A percentile compares a stretch with the other conserved stretches of the same genome.
phyloP scores from a whole-genome alignment of 2,113 vertebrate genomes.

The Vimba vimba region DNA sequence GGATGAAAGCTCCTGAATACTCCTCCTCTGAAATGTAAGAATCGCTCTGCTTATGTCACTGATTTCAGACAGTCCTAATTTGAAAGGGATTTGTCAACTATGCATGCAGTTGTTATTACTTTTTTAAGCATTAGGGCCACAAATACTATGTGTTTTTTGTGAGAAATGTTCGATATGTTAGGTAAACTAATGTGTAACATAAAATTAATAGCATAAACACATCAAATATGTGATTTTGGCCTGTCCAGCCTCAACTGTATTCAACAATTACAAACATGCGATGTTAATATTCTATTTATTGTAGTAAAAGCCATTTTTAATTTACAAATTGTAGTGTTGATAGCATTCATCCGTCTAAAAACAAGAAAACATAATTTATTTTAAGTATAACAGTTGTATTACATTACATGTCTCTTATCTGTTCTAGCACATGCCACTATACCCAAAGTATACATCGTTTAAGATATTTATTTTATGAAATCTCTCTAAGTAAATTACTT shows the following conservation, averaged over 20 bases:
- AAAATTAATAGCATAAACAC: neutral
- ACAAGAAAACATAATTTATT: no score
- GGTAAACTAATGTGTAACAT: neutral
- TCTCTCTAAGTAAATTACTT: neutral
- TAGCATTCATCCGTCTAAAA: no score
- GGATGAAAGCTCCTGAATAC: constrained; percentile 93
- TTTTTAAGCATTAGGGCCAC: neutral
- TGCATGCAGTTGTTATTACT: neutral
- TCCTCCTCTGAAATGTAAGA: constrained; percentile 91
- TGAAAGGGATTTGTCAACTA: neutral
- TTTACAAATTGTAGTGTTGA: no score
- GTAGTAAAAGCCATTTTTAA: no score
- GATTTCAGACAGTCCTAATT: neutral
- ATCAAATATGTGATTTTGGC: neutral
- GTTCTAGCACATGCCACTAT: neutral
- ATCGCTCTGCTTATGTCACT: neutral
- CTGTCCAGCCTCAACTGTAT: neutral
- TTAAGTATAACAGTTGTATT: no score
- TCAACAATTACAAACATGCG: neutral
- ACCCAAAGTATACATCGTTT: neutral
- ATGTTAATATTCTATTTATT: neutral
- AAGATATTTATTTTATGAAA: neutral
- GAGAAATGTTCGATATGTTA: neutral
- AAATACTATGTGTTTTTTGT: neutral
- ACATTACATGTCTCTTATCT: neutral